Evolutionary conservation across 1,140 invertebrate species (phyloP).

Genomic region (Sycophaga agraensis): DNA sequence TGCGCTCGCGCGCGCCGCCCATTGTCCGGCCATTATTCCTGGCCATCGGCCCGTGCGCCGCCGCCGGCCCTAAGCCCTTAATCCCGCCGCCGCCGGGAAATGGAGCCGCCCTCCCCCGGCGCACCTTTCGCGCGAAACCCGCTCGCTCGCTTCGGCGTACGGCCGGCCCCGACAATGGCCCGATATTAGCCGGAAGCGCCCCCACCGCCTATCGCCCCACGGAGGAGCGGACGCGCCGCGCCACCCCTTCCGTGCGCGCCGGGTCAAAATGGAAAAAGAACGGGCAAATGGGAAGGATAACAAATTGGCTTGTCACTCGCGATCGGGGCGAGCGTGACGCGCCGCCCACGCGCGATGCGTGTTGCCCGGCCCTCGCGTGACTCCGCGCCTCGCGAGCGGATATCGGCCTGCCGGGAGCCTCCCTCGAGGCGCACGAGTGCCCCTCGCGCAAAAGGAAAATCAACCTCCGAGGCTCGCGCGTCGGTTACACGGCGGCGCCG

Average conservation of each 20-base stretch:
- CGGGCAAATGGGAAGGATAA: slow-evolving; percentile 38
- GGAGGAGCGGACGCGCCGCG: no score
- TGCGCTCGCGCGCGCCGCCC: slow-evolving; percentile 20
- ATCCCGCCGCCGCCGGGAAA: slow-evolving; percentile 44
- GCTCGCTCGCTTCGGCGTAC: no score
- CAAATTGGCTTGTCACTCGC: slow-evolving; percentile 45
- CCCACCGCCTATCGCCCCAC: no score
- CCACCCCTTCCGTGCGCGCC: neutral
- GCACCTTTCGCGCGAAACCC: neutral
- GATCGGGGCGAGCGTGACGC: slow-evolving; percentile 34
- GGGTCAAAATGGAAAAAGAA: slow-evolving; percentile 18
- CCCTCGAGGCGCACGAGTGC: no score
- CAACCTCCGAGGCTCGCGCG: no score
- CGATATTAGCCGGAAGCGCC: neutral
- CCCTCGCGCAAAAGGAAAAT: no score
- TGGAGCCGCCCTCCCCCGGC: slow-evolving; percentile 37
- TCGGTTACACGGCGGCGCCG: no score
- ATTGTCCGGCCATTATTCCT: slow-evolving; percentile 53
- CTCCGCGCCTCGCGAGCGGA: no score
- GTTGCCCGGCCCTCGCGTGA: neutral
- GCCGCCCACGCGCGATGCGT: slow-evolving; percentile 6
- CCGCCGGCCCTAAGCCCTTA: slow-evolving; percentile 53
- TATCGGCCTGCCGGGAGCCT: no score
- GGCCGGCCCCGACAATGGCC: no score
- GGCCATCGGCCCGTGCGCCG: slow-evolving; percentile 43